Base-by-base conservation (phyloP, 2,888 invertebrate species). In the Phyto melanocephala region DNA sequence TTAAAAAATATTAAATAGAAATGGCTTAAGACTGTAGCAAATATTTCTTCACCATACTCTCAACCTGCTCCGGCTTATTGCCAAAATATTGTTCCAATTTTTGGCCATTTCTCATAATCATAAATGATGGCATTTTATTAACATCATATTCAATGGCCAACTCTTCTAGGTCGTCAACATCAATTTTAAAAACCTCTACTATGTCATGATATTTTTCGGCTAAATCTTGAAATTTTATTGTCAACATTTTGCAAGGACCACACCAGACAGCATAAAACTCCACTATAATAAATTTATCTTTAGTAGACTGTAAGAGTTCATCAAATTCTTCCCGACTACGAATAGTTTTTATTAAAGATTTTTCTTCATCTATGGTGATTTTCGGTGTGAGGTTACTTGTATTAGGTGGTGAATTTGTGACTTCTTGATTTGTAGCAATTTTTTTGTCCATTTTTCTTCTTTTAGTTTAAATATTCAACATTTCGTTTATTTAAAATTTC, bases 261-360 rank as follows among this genome's bases (percentile, higher is more conserved):
- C 85, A 85, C 84, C 84, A 84, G 28, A 40, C 52, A 17, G 84
- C 97, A 92, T 94, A 96, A 91, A 97, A 97, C 92, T 97, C 97
- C 83, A 97, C 94, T 35, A 98, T 94, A 58, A 97, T 95, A 87
- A 97, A 92, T 89, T 95, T 95, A 37, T 93, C 93, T 13, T 95
- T 96, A 22, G 96, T 96, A 80, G 94, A 94, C 0, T 90, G 86
- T 85, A 97, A 92, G 91, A 94, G 93, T 80, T 90, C 89, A 87
- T 94, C 93, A 88, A 97, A 93, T 88, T 97, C 96, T 3, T 85
- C 84, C 33, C 84, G 84, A 75, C 68, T 86, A 15, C 81, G 77
- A 13, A 90, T 96, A 7, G 85, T 68, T 42, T 67, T 37, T 8
- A 71, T 42, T 40, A 50, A 28, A 50, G 71, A 60, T 11, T 47